Percentiles rank a stretch among this genome's conserved stretches.
phyloP scores from a whole-genome alignment of 92 coral and sea anemone species.

The Actinostola sp. region DNA sequence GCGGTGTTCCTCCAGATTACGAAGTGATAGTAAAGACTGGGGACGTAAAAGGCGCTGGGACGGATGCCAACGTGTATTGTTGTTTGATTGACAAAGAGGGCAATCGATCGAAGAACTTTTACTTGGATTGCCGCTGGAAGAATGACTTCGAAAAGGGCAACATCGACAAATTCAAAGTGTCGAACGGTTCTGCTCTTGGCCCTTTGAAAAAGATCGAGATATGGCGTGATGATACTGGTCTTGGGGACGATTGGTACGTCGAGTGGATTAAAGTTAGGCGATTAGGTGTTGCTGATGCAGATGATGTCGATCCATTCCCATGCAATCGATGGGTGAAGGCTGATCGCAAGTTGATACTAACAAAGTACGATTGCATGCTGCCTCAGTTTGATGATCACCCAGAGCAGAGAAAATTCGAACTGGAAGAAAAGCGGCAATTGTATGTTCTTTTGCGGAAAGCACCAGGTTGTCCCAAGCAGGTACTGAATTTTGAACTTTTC shows the following conservation, averaged over 20 bases:
- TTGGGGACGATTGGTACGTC: slow-evolving; percentile 94
- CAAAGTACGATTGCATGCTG: slow-evolving; percentile 85
- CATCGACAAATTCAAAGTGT: slow-evolving; percentile 86
- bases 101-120: slow-evolving; percentile 74
- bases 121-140: slow-evolving; percentile 93
- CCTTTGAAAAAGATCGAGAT: slow-evolving; percentile 77
- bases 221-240: slow-evolving; percentile 94
- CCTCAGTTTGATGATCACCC: slow-evolving; percentile 87
- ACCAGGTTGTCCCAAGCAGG: slow-evolving; percentile 98
- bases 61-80: slow-evolving; percentile 93
- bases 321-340: slow-evolving; percentile 97
- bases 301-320: slow-evolving; percentile 77
- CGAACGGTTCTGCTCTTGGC: slow-evolving; percentile 74
- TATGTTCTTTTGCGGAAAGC: slow-evolving; percentile 84
- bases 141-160: slow-evolving; percentile 98
- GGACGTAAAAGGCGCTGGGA: slow-evolving; percentile 98
- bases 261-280: slow-evolving; percentile 89
- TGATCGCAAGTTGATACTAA: slow-evolving; percentile 68
- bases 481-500: slow-evolving; percentile 27
- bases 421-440: slow-evolving; percentile 75
- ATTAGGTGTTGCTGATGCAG: slow-evolving; percentile 36
- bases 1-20: slow-evolving; percentile 87
- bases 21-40: slow-evolving; percentile 97
- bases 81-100: slow-evolving; percentile 75
- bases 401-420: slow-evolving; percentile 81